Evolutionary conservation across 1,140 invertebrate species (phyloP), one percentile per base, ranked within the genome.

Genomic region (Dendrolimus kikuchii): DNA sequence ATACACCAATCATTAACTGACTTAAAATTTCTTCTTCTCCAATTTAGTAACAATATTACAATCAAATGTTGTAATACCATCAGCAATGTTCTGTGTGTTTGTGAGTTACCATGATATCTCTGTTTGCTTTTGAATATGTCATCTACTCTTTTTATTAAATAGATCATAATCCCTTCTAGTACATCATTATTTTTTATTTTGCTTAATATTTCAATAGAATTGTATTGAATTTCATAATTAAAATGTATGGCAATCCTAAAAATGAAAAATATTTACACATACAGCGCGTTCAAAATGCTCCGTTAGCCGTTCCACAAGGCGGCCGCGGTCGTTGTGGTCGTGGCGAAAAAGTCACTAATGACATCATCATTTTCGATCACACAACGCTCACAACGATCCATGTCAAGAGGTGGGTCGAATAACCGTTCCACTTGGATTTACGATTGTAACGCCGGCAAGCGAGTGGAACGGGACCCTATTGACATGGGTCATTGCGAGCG

Each of bases 31-130:
- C n/a, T 23, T 38, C 8, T 45, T 42, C 56, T 60, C 37, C 40
- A 50, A 40, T 71, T 73, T 44, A 66, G 47, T 7, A 77, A 55
- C 4, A 68, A 57, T 40, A 78, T 62, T 39, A 75, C 58, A 6
- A 86, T 46, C 8, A 81, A 56, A 55, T 70, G 70, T 55, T 83
- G 78, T 38, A 85, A 8, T 6, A 59, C 68, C 4, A 55, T 59
- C 48, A 76, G 59, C 38, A 85, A 51, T 6, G 60, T 59, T 49
- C 72, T 69, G 43, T 86, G 80, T 0, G 62, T 45, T 9, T 71
- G 62, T 0, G 76, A 81, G 51, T 82, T 76, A 0, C 68, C 73
- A 45, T 85, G 77, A 50, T 86, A 86, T n/a, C 81, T 71, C 42
- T 60, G 65, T 50, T 82, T 83, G 37, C 68, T 77, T 44, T 66